These are phyloP conservation scores for Pelusios castaneus DNA, from an alignment of 2,113 vertebrate species.

Conservation along the genomic window DNA sequence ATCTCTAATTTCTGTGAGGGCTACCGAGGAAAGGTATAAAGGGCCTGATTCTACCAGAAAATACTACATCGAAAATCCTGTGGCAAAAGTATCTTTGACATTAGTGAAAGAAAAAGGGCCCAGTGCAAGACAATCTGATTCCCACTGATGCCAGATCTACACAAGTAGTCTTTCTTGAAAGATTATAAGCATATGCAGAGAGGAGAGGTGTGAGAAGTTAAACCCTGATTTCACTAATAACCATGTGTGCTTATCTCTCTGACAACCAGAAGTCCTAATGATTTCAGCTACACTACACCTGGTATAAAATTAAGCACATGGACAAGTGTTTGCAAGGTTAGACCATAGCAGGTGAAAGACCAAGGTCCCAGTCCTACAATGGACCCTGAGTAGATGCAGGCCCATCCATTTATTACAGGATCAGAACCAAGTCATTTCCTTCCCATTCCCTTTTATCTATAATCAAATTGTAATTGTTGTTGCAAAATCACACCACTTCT, in stretches of 20 bases:
- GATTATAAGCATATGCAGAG: not conserved
- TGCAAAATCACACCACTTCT: not conserved
- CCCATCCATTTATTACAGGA: fast-evolving
- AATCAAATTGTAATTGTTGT: not conserved
- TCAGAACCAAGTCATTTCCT: not conserved
- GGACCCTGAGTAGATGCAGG: not conserved
- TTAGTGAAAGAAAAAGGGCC: not conserved
- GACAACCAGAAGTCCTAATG: too few species aligned
- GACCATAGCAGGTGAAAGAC: not conserved
- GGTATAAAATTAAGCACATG: too few species aligned
- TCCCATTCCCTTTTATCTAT: not conserved
- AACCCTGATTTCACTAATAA: too few species aligned
- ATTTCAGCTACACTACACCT: too few species aligned
- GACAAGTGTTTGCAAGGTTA: too few species aligned
- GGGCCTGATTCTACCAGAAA: fast-evolving
- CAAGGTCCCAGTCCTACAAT: not conserved
- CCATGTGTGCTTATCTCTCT: too few species aligned
- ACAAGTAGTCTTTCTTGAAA: not conserved
- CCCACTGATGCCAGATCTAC: not conserved
- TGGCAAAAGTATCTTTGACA: not conserved
- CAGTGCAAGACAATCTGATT: not conserved
- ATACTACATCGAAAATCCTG: not conserved
- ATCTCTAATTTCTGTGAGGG: fast-evolving
- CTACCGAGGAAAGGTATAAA: not conserved
- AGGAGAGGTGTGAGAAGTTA: not conserved